phyloP scores from a whole-genome alignment of 2,797 vertebrate genomes.

The Myotis vivesi region DNA sequence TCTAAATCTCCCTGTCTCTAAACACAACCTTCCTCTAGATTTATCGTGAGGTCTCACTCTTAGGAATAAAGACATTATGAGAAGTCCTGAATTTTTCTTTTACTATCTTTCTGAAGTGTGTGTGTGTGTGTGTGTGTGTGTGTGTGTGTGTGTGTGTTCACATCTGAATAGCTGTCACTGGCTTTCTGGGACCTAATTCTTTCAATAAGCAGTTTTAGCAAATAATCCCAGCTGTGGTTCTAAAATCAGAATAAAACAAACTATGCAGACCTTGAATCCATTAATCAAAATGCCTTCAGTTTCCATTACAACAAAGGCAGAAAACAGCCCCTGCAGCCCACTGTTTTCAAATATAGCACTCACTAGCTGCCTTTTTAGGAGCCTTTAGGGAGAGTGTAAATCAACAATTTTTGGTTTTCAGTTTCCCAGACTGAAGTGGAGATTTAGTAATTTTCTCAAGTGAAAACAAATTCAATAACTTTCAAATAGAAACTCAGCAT shows the following conservation, averaged over 20 bases:
- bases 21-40: neutral
- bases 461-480: constrained; percentile 57
- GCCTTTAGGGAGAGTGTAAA: constrained; percentile 31
- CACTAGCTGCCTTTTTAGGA: constrained; percentile 44
- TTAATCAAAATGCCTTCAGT: constrained; percentile 74
- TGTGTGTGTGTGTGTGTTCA: neutral
- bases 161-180: neutral
- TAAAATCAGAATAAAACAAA: constrained; percentile 66
- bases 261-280: constrained; percentile 48
- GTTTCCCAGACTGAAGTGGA: constrained; percentile 51
- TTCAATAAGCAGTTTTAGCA: constrained; percentile 27
- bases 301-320: constrained; percentile 22
- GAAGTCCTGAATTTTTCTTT: constrained; percentile 3
- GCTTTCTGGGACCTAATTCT: constrained; percentile 20
- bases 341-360: constrained; percentile 24
- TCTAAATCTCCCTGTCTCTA: neutral
- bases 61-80: neutral
- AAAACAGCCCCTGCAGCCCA: neutral
- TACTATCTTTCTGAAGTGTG: constrained; percentile 21
- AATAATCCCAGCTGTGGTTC: constrained; percentile 4
- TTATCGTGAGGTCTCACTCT: constrained; percentile 18
- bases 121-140: neutral
- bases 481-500: constrained; percentile 53
- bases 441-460: constrained; percentile 60
- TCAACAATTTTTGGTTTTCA: constrained; percentile 51